Conservation (phyloP, 1,140 invertebrate genomes). For the Papilio machaon region DNA sequence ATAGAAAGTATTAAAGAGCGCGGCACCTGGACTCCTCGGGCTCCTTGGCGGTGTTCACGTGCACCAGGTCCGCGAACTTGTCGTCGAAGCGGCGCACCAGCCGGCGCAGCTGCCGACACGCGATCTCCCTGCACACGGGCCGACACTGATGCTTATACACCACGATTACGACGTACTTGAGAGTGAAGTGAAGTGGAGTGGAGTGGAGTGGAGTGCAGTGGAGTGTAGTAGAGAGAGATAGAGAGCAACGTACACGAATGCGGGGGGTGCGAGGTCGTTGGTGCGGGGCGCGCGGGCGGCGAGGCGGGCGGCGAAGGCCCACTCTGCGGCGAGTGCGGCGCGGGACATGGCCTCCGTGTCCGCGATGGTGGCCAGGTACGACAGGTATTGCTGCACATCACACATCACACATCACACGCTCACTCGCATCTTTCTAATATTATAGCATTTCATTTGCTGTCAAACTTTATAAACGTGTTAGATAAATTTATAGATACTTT, state of each 20-base stretch:
- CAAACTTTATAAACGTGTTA: too few species aligned
- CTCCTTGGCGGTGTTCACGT: slow-evolving; percentile 42
- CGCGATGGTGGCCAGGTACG: slow-evolving; percentile 75
- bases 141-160: too few species aligned
- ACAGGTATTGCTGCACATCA: slow-evolving; percentile 69
- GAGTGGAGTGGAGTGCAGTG: background rate
- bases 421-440: too few species aligned
- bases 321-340: slow-evolving; percentile 64
- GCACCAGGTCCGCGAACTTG: slow-evolving; percentile 51
- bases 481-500: too few species aligned
- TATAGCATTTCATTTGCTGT: too few species aligned
- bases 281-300: slow-evolving; percentile 64
- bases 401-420: too few species aligned
- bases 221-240: background rate
- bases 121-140: slow-evolving; percentile 57
- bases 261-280: slow-evolving; percentile 64
- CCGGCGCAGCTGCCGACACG: slow-evolving; percentile 66
- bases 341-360: slow-evolving; percentile 70
- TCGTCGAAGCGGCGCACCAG: slow-evolving; percentile 56
- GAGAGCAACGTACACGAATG: slow-evolving; percentile 64
- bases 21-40: slow-evolving; percentile 45
- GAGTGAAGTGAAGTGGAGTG: too few species aligned
- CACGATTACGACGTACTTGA: too few species aligned
- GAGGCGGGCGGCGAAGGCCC: slow-evolving; percentile 70
- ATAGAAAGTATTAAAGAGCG: background rate